Evolutionary conservation across 1,140 invertebrate genomes (phyloP).

Genomic region (Parapsyche elsis): DNA sequence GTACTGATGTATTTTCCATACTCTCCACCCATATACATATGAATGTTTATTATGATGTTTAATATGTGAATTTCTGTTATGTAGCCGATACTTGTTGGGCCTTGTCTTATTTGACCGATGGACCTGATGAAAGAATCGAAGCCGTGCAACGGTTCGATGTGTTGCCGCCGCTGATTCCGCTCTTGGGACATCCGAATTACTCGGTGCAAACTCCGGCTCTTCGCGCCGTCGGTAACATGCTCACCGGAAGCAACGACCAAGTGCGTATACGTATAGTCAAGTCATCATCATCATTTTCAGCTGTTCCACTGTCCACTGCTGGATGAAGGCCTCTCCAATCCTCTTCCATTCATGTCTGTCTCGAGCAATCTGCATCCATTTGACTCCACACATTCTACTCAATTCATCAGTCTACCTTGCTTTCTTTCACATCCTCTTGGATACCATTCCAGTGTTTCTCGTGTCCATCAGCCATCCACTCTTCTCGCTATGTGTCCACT

Average conservation of each 20-base stretch:
- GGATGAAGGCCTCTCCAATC: too few relatives aligned
- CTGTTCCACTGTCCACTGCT: too few relatives aligned
- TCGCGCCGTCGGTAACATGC: constrained; percentile 87
- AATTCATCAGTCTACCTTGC: too few relatives aligned
- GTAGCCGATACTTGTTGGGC: constrained; percentile 97
- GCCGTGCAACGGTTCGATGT: constrained; percentile 78
- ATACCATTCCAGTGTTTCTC: too few relatives aligned
- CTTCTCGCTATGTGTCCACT: too few relatives aligned
- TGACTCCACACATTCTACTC: too few relatives aligned
- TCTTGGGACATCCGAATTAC: constrained; percentile 78
- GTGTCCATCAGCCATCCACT: too few relatives aligned
- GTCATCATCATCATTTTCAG: too few relatives aligned
- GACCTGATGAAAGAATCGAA: constrained; percentile 93
- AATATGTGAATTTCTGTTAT: constrained; percentile 47
- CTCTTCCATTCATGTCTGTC: too few relatives aligned
- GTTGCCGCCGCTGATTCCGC: constrained; percentile 79
- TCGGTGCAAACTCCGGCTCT: constrained; percentile 91
- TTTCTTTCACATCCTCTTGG: too few relatives aligned
- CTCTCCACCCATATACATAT: not conserved
- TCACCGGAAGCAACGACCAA: constrained; percentile 83
- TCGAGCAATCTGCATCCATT: too few relatives aligned
- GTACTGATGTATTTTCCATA: constrained; percentile 62
- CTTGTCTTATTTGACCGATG: constrained; percentile 95
- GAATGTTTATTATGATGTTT: not conserved
- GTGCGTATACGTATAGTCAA: constrained; percentile 60